A percentile compares a stretch with the other conserved stretches of the same genome.
These are phyloP conservation scores for Teinopalpus imperialis DNA, from an alignment of 2,888 invertebrate genomes.

Conservation along the genomic window DNA sequence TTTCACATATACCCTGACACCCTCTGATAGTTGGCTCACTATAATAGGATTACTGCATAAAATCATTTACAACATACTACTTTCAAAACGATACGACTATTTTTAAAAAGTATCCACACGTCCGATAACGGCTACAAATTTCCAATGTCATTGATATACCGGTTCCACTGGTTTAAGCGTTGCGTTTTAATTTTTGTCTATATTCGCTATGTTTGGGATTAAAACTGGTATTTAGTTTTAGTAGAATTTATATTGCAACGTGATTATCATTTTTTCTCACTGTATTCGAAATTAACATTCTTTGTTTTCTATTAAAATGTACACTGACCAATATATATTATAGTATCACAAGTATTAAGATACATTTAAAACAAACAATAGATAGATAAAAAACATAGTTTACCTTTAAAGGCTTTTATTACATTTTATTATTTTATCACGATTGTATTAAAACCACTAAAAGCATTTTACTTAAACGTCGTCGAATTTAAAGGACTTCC, in stretches of 20 bases:
- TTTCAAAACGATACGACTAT: conserved; percentile 1
- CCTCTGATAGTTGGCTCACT: conserved; percentile 26
- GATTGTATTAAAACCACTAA: conserved; percentile 8
- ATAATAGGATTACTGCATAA: conserved; percentile 14
- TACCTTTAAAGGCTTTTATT: too few relatives aligned
- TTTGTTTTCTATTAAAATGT: too few relatives aligned
- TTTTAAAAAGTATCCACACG: neutral
- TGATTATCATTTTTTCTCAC: too few relatives aligned
- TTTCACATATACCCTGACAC: conserved; percentile 33
- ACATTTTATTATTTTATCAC: too few relatives aligned
- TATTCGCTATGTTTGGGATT: conserved; percentile 1
- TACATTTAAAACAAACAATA: too few relatives aligned
- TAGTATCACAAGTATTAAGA: too few relatives aligned
- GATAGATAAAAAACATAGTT: too few relatives aligned
- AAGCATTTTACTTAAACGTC: conserved; percentile 11
- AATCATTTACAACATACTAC: conserved; percentile 13
- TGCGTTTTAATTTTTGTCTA: conserved; percentile 3
- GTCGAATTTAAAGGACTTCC: conserved; percentile 13
- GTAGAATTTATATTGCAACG: too few relatives aligned
- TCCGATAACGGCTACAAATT: conserved; percentile 5
- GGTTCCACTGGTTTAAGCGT: conserved; percentile 2
- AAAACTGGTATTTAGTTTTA: too few relatives aligned
- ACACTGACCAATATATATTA: too few relatives aligned
- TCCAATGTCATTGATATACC: conserved; percentile 4
- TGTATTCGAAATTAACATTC: too few relatives aligned